Base-by-base conservation (phyloP, 2,797 vertebrate genomes). In the Cephalopachus bancanus region DNA sequence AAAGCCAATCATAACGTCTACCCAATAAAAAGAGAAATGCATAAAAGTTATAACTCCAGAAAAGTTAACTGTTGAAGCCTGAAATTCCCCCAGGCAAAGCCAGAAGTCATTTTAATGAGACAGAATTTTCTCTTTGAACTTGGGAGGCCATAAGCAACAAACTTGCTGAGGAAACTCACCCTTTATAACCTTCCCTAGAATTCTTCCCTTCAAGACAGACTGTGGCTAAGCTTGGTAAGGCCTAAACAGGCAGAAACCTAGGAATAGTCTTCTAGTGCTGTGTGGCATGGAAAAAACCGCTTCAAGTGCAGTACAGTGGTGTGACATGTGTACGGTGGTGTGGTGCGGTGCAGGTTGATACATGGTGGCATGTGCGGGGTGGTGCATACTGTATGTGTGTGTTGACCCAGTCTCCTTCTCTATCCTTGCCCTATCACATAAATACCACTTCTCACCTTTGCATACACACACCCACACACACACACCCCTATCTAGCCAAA, bases 1-100 rank as follows among this genome's bases (percentile, higher is more conserved):
- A 97, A 97, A 97, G 95, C 88, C 59, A 69, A 97, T 97, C 96
- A 96, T 96, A 96, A 91, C 12, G 33, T 97, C 96, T 97, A 95
- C 80, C 92, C 91, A 97, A 94, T 96, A 96, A 98, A 96, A 94
- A 64, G 62, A 95, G 89, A 97, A 96, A 96, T 76, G 88, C 78
- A 91, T 85, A 81, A 74, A 94, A 93, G 81, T 89, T 96, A 51
- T 74, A 95, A 93, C 60, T 92, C 89, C 92, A 96, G 78, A 83
- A 37, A 97, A 95, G 0, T 60, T 7, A 80, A 84, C 94, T 67
- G 76, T 93, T 57, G 90, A 96, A 98, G 59, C 49, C 26, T 28
- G n/a, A 90, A 89, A 94, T 69, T 57, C 33, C 53, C 28, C 8
- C 1, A 51, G 76, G 80, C 71, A 90, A 83, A 95, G 24, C 67